phyloP scores from a whole-genome alignment of 1,140 invertebrate genomes.

The Antheraea mylitta region DNA sequence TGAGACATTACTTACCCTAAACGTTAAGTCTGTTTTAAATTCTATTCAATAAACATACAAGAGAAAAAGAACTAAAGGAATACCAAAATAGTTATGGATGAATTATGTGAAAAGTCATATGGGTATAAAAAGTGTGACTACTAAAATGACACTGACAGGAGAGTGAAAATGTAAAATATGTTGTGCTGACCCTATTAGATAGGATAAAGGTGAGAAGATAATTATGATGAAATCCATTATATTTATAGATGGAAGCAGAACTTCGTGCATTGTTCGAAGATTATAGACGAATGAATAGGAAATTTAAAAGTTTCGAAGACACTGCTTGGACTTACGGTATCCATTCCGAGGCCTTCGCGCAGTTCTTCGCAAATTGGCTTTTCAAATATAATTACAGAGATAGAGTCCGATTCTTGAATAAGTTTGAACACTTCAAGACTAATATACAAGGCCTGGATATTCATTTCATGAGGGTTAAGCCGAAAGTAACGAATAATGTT shows the following conservation, averaged over 20 bases:
- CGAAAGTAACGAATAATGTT: constrained; percentile 70
- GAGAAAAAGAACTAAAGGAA: no score
- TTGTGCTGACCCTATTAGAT: no score
- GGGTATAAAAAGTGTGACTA: no score
- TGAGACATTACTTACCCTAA: no score
- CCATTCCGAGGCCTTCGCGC: constrained; percentile 81
- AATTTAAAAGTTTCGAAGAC: constrained; percentile 74
- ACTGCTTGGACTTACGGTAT: constrained; percentile 82
- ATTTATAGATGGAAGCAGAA: constrained; percentile 54
- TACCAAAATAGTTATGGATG: no score
- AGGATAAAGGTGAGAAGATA: no score
- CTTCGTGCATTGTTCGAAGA: constrained; percentile 46
- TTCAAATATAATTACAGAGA: constrained; percentile 86
- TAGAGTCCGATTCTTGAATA: constrained; percentile 84
- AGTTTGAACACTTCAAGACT: constrained; percentile 85
- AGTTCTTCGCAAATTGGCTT: constrained; percentile 85
- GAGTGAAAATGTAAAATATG: no score
- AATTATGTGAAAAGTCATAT: no score
- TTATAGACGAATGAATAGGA: constrained; percentile 33
- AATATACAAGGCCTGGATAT: constrained; percentile 85
- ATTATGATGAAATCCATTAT: background rate
- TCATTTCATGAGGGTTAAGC: constrained; percentile 83
- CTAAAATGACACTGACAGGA: no score
- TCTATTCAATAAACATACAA: no score
- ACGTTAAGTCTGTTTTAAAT: no score